A percentile compares a stretch with the other conserved stretches of the same genome.
Conservation (phyloP, 2,888 invertebrate species). For the Gnatocerus cornutus region DNA sequence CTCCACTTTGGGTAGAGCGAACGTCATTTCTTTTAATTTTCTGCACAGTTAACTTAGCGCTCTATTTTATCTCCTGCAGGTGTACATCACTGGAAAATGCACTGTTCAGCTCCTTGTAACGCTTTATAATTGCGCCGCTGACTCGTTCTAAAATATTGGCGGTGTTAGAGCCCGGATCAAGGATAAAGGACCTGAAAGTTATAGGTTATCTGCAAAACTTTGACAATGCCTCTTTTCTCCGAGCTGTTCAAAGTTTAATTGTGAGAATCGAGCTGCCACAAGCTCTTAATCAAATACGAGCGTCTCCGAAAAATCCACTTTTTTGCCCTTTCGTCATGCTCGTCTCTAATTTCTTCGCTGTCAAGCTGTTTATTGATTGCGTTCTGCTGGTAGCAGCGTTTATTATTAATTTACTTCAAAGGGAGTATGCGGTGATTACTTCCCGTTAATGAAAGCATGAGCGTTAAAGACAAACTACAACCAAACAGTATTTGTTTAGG, state of each 20-base stretch:
- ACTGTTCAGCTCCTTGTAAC: neutral
- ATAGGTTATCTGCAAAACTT: conserved; percentile 41
- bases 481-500: conserved; percentile 11
- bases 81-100: neutral
- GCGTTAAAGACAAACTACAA: conserved; percentile 6
- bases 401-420: conserved; percentile 28
- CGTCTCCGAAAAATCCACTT: conserved; percentile 10
- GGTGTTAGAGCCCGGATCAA: conserved; percentile 22
- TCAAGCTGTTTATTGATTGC: conserved; percentile 22
- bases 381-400: conserved; percentile 23
- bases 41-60: too few relatives aligned
- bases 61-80: neutral
- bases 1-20: too few relatives aligned
- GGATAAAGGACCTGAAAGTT: conserved; percentile 26
- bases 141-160: conserved; percentile 29
- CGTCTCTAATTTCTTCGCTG: conserved; percentile 18
- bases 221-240: conserved; percentile 38
- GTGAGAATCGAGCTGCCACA: conserved; percentile 30
- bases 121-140: conserved; percentile 20
- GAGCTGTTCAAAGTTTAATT: conserved; percentile 31
- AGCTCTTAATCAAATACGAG: conserved; percentile 13
- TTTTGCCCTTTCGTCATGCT: conserved; percentile 14
- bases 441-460: conserved; percentile 26
- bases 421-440: conserved; percentile 17
- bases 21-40: too few relatives aligned